Evolutionary conservation across 1,140 invertebrate genomes (phyloP).

Genomic region (Drosophila parabipectinata): DNA sequence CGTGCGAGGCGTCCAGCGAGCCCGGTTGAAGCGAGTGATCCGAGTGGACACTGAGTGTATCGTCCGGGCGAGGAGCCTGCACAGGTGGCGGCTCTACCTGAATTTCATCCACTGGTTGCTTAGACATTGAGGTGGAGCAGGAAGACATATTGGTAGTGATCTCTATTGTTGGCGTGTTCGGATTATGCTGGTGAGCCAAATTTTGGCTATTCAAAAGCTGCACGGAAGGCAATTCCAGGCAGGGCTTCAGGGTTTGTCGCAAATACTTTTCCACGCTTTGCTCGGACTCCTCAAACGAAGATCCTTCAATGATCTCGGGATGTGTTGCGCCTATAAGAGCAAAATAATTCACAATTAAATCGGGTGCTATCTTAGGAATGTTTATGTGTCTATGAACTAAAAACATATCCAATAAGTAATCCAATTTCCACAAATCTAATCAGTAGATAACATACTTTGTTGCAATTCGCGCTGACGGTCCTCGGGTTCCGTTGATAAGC

Average conservation of each 20-base stretch:
- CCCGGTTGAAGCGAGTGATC: conserved; percentile 53
- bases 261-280: conserved; percentile 80
- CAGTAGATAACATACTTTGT: conserved; percentile 38
- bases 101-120: conserved; percentile 67
- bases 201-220: conserved; percentile 61
- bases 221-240: conserved; percentile 69
- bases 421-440: neutral
- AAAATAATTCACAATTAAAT: too few species aligned
- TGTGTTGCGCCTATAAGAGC: conserved; percentile 40
- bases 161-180: conserved; percentile 74
- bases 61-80: conserved; percentile 63
- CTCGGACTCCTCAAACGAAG: conserved; percentile 78
- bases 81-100: conserved; percentile 68
- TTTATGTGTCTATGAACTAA: too few species aligned
- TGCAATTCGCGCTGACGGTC: conserved; percentile 63
- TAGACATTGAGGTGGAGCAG: conserved; percentile 50
- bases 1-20: conserved; percentile 34
- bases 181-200: conserved; percentile 61
- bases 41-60: conserved; percentile 74
- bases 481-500: conserved; percentile 77
- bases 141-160: conserved; percentile 74
- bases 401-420: neutral
- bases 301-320: conserved; percentile 72
- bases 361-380: too few species aligned
- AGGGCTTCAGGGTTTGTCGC: conserved; percentile 73